Base-by-base conservation (phyloP, 2,797 vertebrate genomes). In the Microhierax caerulescens region DNA sequence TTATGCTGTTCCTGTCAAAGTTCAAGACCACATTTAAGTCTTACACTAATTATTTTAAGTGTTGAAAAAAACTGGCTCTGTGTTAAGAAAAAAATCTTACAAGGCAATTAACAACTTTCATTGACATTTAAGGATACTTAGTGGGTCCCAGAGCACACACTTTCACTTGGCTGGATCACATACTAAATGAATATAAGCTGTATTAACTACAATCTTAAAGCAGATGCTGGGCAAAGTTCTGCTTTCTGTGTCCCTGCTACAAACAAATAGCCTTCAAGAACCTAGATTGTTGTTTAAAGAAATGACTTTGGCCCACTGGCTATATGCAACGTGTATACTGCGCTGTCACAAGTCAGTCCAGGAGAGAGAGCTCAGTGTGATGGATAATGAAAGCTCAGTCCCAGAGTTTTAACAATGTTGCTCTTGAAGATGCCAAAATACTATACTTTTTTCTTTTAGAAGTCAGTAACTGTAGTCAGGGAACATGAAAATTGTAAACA, bases 381-480 rank as follows among this genome's bases (percentile, higher is more conserved):
- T 23, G 21, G 4, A 12, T 36, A 64, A 74, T 59, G 48, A 83
- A 82, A 74, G 16, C 27, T 61, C 57, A 59, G 34, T 59, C 8
- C 24, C 30, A 53, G 24, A 78, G 18, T 37, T 87, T 75, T 70
- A 76, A 61, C 25, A 77, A 39, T 45, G 82, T 7, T 75, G 20
- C n/a, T 90, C 51, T 56, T 79, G 24, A 90, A 94, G 24, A 54
- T 11, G 43, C 36, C 5, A 78, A 90, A 64, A 56, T 24, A 41
- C 5, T 64, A 5, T 5, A 37, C 0, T 4, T n/a, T 51, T 73
- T 74, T 59, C 17, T 50, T 56, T 2, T 1, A 1, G 34, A 79
- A 80, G 23, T 53, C 39, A 75, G 47, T 27, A 90, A 78, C 2
- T 57, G 45, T 20, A 67, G 45, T 83, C 45, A 81, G 10, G 48